Percentiles rank a stretch among this genome's conserved stretches.
phyloP scores from a whole-genome alignment of 37 sponge, comb jelly and placozoan genomes.

The Amphimedon queenslandica region DNA sequence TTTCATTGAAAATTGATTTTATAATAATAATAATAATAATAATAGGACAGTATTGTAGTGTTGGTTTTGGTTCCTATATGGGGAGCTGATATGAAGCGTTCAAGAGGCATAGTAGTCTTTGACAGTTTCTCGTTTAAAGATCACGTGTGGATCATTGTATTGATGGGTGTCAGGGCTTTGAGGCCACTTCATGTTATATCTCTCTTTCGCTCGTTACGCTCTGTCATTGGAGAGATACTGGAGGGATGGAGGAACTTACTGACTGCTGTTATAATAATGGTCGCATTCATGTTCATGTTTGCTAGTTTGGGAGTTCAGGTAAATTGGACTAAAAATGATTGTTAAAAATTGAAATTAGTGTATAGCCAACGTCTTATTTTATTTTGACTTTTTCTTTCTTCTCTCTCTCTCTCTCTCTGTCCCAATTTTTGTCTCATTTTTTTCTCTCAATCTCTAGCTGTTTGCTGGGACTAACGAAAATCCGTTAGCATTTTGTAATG shows the following conservation, averaged over 20 bases:
- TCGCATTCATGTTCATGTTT: constrained; percentile 59
- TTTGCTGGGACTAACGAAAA: constrained; percentile 35
- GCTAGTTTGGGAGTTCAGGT: constrained; percentile 65
- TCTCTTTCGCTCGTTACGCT: constrained; percentile 41
- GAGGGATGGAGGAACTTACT: constrained; percentile 52
- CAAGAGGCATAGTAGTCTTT: too few species aligned
- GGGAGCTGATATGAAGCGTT: too few species aligned
- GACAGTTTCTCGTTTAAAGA: too few species aligned
- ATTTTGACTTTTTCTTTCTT: too few species aligned
- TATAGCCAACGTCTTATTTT: too few species aligned
- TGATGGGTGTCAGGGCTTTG: constrained; percentile 44
- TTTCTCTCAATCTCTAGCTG: constrained; percentile 8
- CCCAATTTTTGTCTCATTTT: neutral
- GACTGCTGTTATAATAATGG: constrained; percentile 31
- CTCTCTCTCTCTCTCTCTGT: neutral
- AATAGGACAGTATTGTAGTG: neutral
- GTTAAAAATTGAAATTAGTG: neutral
- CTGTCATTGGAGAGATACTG: constrained; percentile 40
- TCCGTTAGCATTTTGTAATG: constrained; percentile 41
- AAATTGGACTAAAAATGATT: neutral
- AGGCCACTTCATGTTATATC: constrained; percentile 61
- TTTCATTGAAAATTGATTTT: too few species aligned
- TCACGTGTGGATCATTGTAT: neutral
- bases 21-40: neutral
- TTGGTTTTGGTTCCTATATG: neutral